Evolutionary conservation across 2,888 invertebrate species (phyloP).

Genomic region (Apoda limacodes): DNA sequence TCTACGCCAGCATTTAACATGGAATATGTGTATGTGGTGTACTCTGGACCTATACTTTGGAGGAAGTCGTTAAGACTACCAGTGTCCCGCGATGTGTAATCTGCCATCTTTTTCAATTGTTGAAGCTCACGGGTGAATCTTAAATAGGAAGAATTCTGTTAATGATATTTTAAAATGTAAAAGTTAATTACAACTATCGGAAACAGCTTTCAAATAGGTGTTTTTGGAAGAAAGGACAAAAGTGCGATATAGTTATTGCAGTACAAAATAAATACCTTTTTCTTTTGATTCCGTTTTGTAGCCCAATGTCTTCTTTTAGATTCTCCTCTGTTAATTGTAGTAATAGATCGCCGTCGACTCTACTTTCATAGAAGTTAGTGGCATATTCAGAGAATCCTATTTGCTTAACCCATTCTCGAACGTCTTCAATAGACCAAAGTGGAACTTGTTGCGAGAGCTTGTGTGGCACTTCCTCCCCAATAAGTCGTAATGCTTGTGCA

Average conservation of each 20-base stretch:
- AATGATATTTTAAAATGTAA: slow-evolving; percentile 13
- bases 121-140: slow-evolving; percentile 93
- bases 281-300: slow-evolving; percentile 92
- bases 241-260: neutral
- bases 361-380: slow-evolving; percentile 86
- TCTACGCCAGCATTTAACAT: slow-evolving; percentile 97
- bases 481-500: slow-evolving; percentile 88
- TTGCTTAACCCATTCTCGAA: slow-evolving; percentile 98
- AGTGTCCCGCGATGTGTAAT: slow-evolving; percentile 94
- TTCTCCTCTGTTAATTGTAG: slow-evolving; percentile 93
- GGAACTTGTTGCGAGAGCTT: slow-evolving; percentile 98
- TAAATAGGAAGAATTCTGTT: no score
- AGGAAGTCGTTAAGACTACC: slow-evolving; percentile 91
- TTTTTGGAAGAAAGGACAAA: slow-evolving; percentile 1
- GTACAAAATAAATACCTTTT: slow-evolving; percentile 78
- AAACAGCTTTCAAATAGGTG: no score
- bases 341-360: slow-evolving; percentile 96
- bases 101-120: slow-evolving; percentile 94
- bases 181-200: slow-evolving; percentile 1
- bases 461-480: slow-evolving; percentile 97
- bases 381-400: slow-evolving; percentile 92
- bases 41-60: slow-evolving; percentile 86
- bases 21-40: slow-evolving; percentile 95
- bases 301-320: slow-evolving; percentile 91
- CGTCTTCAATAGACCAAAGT: slow-evolving; percentile 96